These are phyloP conservation scores for Eutrigla gurnardus DNA, from an alignment of 2,797 vertebrate genomes.

Conservation along the genomic window DNA sequence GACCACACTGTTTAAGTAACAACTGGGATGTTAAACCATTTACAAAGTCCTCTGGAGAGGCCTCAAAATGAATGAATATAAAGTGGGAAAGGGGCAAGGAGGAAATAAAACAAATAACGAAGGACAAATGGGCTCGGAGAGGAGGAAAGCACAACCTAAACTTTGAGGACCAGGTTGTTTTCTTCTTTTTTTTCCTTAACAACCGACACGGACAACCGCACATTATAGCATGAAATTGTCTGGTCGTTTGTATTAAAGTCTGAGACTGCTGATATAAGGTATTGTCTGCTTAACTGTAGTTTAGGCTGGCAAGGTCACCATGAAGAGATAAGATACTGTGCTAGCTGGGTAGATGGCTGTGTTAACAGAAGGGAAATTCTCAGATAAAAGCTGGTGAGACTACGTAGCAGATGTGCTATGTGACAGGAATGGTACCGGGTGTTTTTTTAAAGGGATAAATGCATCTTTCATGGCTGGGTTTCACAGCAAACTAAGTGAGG, in stretches of 20 bases:
- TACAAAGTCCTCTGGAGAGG: conserved; percentile 74
- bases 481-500: conserved; percentile 11
- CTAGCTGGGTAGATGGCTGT: background rate
- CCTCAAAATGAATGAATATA: conserved; percentile 64
- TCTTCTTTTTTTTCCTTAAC: conserved; percentile 4
- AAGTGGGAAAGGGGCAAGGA: conserved; percentile 48
- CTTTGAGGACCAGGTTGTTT: conserved; percentile 79
- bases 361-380: conserved; percentile 7
- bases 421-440: background rate
- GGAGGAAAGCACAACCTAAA: conserved; percentile 88
- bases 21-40: conserved; percentile 82
- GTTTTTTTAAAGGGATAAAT: background rate
- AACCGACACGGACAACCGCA: background rate
- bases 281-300: conserved; percentile 8
- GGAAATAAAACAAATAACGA: conserved; percentile 55
- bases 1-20: conserved; percentile 83
- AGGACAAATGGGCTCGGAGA: conserved; percentile 62
- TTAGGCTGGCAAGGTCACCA: conserved; percentile 18
- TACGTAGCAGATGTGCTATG: background rate
- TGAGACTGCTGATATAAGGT: conserved; percentile 23
- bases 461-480: background rate
- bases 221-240: background rate
- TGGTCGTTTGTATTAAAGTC: conserved; percentile 13
- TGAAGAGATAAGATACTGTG: conserved; percentile 2
- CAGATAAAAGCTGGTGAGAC: background rate